phyloP scores from a whole-genome alignment of 1,140 invertebrate species.

The Cotesia typhae region DNA sequence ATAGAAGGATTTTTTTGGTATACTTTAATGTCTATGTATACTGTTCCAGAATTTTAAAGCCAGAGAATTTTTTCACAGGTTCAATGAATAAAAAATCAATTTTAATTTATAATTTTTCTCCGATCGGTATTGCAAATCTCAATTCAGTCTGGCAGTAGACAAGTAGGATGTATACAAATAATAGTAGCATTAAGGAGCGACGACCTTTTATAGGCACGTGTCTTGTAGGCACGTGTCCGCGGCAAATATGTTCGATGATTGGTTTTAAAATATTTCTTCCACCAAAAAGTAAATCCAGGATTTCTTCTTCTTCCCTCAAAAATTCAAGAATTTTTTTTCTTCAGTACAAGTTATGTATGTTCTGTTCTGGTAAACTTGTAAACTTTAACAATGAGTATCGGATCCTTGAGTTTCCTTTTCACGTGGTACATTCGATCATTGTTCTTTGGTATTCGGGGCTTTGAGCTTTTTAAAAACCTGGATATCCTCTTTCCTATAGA shows the following conservation, averaged over 20 bases:
- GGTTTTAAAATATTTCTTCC: slow-evolving; percentile 32
- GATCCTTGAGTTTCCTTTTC: slow-evolving; percentile 1
- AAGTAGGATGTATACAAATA: background rate
- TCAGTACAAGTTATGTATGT: no score
- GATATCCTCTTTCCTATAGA: background rate
- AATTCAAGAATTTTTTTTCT: no score
- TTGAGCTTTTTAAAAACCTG: background rate
- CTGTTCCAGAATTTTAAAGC: no score
- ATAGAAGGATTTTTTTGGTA: no score
- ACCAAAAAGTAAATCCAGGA: slow-evolving; percentile 1
- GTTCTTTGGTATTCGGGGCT: slow-evolving; percentile 1
- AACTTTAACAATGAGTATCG: background rate
- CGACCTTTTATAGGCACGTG: slow-evolving; percentile 53
- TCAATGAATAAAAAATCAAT: no score
- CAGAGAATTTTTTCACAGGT: no score
- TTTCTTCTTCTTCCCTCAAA: background rate
- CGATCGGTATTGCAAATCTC: no score
- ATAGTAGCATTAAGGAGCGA: slow-evolving; percentile 39
- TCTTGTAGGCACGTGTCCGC: slow-evolving; percentile 48
- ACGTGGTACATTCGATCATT: background rate
- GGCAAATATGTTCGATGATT: slow-evolving; percentile 40
- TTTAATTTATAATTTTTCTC: no score
- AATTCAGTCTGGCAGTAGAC: background rate
- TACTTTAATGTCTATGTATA: no score
- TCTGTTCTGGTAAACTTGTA: no score